Evolutionary conservation across 1,140 invertebrate genomes (phyloP), one percentile per base, ranked within the genome.

Genomic region (Scaptomyza hsui): DNA sequence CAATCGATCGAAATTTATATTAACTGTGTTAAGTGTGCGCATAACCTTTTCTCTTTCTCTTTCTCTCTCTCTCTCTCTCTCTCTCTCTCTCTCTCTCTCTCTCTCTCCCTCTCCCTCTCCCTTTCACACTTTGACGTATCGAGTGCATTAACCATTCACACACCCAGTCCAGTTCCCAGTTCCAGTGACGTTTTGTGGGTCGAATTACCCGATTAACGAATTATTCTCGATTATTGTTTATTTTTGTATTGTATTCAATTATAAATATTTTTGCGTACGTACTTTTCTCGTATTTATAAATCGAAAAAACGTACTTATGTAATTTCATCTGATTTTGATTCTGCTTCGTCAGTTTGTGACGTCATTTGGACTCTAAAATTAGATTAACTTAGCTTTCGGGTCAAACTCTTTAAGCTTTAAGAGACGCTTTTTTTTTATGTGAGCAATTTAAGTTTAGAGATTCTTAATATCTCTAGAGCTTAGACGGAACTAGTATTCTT

Each of bases 1-100:
- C 48, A 42, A 56, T 32, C 41, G 61, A 42, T 26, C 26, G 59
- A 35, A 39, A 32, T 62, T 65, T 29, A 29, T 29, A 41, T 56
- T 47, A 73, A 75, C 73, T 75, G 73, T 75, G 73, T 75, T 75
- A 75, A 75, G 56, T 75, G 51, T 44, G 57, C 57, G 48, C n/a
- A n/a, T n/a, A n/a, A n/a, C 65, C 26, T 29, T 29, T 47, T 26
- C 45, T 29, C 16, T 76, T 65, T 71, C 74, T 65, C 26, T 70
- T 55, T 42, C n/a, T n/a, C 19, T 12, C 3, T n/a, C 12, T 3
- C 12, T 3, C 39, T 4, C 26, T 1, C 1, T 1, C 45, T 4
- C 45, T 2, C 39, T 7, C 37, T 13, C 4, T 10, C 13, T 4
- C 13, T 2, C 9, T 13, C 15, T 4, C 15, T 5, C 19, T 0